Evolutionary conservation across 2,797 vertebrate genomes (phyloP), one percentile per base, ranked within the genome.

Genomic region (Morus bassanus): DNA sequence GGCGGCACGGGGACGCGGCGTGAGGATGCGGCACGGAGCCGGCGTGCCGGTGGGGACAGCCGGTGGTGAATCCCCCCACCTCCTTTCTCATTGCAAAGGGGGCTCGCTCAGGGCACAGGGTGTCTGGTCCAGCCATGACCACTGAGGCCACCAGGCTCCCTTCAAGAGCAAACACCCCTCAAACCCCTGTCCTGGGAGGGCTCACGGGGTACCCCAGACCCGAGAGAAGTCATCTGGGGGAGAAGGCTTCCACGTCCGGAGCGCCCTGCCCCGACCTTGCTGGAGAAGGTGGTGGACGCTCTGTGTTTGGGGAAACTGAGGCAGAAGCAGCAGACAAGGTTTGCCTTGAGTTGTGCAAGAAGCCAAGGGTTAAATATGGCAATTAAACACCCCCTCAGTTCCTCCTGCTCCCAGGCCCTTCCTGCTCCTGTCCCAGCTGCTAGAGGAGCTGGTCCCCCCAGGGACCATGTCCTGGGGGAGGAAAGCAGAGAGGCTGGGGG

Each of bases 201-300:
- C 16, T 33, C 17, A 7, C 3, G 13, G 64, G 11, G 30, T 33
- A 65, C 13, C 31, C 48, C 79, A 51, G 37, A 10, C 21, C 33
- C 18, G 1, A 1, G 33, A n/a, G 61, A 72, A 4, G 5, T 23
- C 11, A 7, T 45, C 0, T 56, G 5, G 25, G 27, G 61, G 28
- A 50, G 41, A 41, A 70, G 35, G 18, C 30, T 82, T 15, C 3
- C 53, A 28, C 2, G 3, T 13, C 11, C 6, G 1, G 46, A 85
- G 18, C 6, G 3, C 48, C 0, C 0, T 31, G 54, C 30, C 9
- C n/a, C 4, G 3, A 35, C 37, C 35, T 75, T 0, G 0, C 31
- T 72, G 50, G 57, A 83, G 65, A 73, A 72, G 33, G 37, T 15
- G 21, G 21, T 27, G n/a, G 25, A 13, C 70, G 25, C 27, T 63